Conservation (phyloP, 2,797 vertebrate genomes). For the Erpetoichthys calabaricus region DNA sequence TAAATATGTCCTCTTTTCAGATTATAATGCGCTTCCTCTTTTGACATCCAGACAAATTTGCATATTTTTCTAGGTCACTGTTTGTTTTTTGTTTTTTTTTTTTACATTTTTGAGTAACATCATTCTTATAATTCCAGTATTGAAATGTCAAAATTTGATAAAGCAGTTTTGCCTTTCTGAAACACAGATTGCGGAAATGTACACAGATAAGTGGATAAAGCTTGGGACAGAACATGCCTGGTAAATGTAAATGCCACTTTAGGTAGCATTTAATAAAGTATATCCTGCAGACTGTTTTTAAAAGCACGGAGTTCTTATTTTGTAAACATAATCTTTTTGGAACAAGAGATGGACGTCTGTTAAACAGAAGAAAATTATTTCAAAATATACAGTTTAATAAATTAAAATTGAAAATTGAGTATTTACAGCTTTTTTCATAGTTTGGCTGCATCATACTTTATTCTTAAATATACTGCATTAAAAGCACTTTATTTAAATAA, state of each 20-base stretch:
- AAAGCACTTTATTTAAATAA: no score
- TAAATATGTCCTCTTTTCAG: no score
- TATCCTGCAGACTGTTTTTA: conserved; percentile 10
- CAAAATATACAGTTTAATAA: no score
- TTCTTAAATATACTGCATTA: no score
- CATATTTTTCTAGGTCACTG: not conserved
- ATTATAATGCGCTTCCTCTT: no score
- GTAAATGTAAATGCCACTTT: conserved; percentile 28
- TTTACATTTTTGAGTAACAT: conserved; percentile 7
- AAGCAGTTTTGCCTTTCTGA: conserved; percentile 13
- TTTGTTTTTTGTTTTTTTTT: conserved; percentile 12
- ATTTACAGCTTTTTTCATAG: no score
- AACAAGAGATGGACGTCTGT: no score
- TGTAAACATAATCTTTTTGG: no score
- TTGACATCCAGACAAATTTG: no score
- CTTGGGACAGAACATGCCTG: conserved; percentile 13
- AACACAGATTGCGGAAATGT: conserved; percentile 21
- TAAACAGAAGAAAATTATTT: no score
- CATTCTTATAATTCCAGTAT: conserved; percentile 18
- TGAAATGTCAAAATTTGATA: conserved; percentile 19
- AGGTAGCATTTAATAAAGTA: conserved; percentile 14
- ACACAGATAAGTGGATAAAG: conserved; percentile 23
- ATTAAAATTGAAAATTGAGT: no score
- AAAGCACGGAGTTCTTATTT: not conserved
- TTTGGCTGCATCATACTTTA: no score